Base-by-base conservation (phyloP, 2,888 invertebrate genomes). In the Agrochola macilenta region DNA sequence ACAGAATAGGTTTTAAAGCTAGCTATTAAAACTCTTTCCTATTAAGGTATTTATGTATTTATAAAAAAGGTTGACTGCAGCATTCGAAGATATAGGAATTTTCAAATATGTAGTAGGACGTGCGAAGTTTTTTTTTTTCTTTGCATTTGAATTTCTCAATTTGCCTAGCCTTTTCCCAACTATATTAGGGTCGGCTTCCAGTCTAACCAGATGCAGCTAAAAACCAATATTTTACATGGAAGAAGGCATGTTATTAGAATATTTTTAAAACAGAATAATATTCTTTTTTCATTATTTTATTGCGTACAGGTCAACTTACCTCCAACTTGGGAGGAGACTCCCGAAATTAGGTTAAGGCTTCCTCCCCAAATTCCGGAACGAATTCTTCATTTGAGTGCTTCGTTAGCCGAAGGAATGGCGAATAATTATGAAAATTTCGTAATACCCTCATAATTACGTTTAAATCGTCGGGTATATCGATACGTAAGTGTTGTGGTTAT, bases 331-430 rank as follows among this genome's bases (percentile, higher is more conserved):
- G 61, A 57, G 64, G 58, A 39, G 46, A 8, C 68, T 35, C 68
- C 61, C 66, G 49, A 87, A 88, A 89, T 89, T 85, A 83, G 83
- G 89, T 89, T 87, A 87, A 85, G 78, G 83, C 87, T 79, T 82
- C 79, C 76, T 71, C 63, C 86, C 69, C 69, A 80, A 87, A 89
- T 88, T 86, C 89, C 88, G 68, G 69, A 70, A 80, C 79, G 73
- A 88, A 88, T 88, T 89, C 89, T 89, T 89, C 86, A 81, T 86
- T 83, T 83, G 84, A 88, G 88, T 87, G 82, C 86, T 82, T 85
- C 81, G 78, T 79, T 87, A 87, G 83, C 78, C 76, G 79, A 78
- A 70, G 85, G 74, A 78, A 86, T 84, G 83, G 81, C 74, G 88
- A 84, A 86, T 87, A 86, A 89, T 88, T 89, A 88, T 83, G 88